Evolutionary conservation across 2,888 invertebrate species (phyloP), one percentile per base, ranked within the genome.

Genomic region (Synanthedon tipuliformis): DNA sequence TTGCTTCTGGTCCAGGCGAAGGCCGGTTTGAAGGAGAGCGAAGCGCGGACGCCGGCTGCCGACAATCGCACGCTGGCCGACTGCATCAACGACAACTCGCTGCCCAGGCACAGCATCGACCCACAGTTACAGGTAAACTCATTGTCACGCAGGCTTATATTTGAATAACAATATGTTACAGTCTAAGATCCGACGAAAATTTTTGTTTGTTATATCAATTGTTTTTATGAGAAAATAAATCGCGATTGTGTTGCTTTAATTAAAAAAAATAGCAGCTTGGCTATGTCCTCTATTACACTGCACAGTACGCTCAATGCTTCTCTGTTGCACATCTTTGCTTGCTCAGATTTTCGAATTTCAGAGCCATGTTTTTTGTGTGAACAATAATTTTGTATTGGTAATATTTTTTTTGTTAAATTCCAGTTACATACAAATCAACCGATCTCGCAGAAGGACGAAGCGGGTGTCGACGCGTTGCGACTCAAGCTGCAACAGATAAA

Each of bases 401-500:
- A 18, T 18, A 18, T 18, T 18, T 18, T n/a, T 16, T 18, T 41
- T 41, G 7, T 18, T 48, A 48, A 18, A 40, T 54, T 66, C 7
- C 76, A 88, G 88, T 66, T 88, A 10, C 84, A 86, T 62, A 75
- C 84, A 40, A 68, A 81, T 11, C 83, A 81, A 57, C 57, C 78
- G 7, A 61, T 77, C 18, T 74, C 84, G 2, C 81, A 81, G 52
- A 81, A 78, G 62, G 83, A 82, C 66, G 87, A 88, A 58, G 87
- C 86, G 0, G 86, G 78, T 1, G 81, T 88, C 12, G 88, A 88
- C 62, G 79, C 82, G 2, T 66, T 88, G n/a, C 79, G 88, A 15
- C 83, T 87, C 53, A 88, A 88, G 59, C 71, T 88, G 15, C 86
- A 88, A 68, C 87, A 88, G 68, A 87, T 88, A 64, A 88, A 88